Evolutionary conservation across 2,888 invertebrate species (phyloP).

Genomic region (Cyclophora punctaria): DNA sequence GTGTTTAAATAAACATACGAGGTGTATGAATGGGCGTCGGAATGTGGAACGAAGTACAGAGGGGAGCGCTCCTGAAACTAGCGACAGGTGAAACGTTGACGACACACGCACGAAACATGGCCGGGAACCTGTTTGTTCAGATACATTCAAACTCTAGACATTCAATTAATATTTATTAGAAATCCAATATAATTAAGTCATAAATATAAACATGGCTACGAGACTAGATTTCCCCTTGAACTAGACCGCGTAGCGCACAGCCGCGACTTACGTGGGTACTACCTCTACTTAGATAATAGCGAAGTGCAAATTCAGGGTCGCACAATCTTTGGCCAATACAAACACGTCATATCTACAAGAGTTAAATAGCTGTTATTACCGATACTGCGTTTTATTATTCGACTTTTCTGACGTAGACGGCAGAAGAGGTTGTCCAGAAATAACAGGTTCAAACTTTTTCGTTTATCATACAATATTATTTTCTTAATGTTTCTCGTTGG

Average conservation of each 20-base stretch:
- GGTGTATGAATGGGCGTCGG: conserved; percentile 6
- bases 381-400: too few species aligned
- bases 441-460: background rate
- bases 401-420: too few species aligned
- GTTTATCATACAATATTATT: conserved; percentile 8
- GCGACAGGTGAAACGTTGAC: conserved; percentile 19
- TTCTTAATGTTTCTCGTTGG: conserved; percentile 23
- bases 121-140: too few species aligned
- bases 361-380: too few species aligned
- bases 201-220: conserved; percentile 6
- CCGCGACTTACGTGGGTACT: background rate
- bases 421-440: too few species aligned
- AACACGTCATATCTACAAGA: background rate
- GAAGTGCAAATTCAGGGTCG: too few species aligned
- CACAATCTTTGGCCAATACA: background rate
- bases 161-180: background rate
- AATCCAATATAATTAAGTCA: background rate
- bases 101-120: too few species aligned
- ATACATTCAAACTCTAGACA: too few species aligned
- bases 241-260: conserved; percentile 28
- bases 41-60: conserved; percentile 17
- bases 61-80: conserved; percentile 21
- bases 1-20: conserved; percentile 15
- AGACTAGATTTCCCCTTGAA: conserved; percentile 34
- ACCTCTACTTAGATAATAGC: too few species aligned